Evolutionary conservation across 2,888 invertebrate species (phyloP).

Genomic region (Escarpia spicata): DNA sequence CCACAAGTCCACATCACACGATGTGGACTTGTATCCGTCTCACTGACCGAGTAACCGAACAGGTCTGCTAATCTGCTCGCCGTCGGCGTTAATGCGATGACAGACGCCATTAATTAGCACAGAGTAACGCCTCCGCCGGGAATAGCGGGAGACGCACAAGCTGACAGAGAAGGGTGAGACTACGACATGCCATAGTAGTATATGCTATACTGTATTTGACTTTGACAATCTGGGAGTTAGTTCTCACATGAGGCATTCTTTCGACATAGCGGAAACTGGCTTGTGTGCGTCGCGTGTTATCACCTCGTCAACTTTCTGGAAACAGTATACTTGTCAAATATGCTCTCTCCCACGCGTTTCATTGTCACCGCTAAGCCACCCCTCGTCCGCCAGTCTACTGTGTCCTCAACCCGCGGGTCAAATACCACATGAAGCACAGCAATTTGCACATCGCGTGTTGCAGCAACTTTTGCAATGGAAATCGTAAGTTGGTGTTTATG

Average conservation of each 20-base stretch:
- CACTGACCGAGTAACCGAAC: background rate
- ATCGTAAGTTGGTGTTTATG: background rate
- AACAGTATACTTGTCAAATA: slow-evolving; percentile 2
- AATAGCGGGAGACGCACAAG: background rate
- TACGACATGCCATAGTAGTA: background rate
- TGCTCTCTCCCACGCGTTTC: background rate
- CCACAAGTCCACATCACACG: background rate
- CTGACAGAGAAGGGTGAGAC: background rate
- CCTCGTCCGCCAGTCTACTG: background rate
- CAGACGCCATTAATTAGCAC: background rate
- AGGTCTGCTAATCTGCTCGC: background rate
- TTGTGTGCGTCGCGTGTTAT: background rate
- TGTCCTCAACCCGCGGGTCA: background rate
- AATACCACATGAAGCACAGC: background rate
- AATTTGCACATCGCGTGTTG: slow-evolving; percentile 12
- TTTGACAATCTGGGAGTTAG: background rate
- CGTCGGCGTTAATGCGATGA: background rate
- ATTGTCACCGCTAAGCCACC: background rate
- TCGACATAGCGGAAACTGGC: background rate
- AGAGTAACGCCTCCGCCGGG: background rate
- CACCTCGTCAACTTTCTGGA: background rate
- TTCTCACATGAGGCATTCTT: background rate
- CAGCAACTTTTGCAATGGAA: background rate
- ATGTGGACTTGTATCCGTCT: background rate
- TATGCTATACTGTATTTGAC: background rate